Evolutionary conservation across 2,113 vertebrate species (phyloP).

Genomic region (Malurus melanocephalus): DNA sequence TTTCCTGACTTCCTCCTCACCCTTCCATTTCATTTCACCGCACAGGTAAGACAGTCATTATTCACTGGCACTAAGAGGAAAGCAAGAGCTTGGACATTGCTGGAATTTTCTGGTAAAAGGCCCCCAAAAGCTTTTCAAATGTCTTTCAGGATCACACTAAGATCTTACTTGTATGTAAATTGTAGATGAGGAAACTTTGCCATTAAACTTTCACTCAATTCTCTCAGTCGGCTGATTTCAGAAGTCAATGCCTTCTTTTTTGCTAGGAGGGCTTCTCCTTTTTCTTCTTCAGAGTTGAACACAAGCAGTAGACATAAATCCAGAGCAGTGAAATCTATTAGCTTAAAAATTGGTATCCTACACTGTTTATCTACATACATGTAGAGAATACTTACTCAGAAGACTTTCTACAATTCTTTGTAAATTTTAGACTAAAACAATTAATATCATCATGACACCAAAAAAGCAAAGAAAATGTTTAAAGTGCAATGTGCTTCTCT

Average conservation of each 20-base stretch:
- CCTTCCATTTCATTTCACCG: neutral
- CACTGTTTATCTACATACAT: neutral
- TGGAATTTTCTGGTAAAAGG: neutral
- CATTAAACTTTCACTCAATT: slow-evolving; percentile 78
- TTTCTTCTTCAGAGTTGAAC: slow-evolving; percentile 77
- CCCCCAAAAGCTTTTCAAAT: neutral
- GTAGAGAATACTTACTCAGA: neutral
- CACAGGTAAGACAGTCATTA: neutral
- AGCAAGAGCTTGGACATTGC: neutral
- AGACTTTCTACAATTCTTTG: neutral
- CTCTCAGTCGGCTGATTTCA: slow-evolving; percentile 75
- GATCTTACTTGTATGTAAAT: slow-evolving; percentile 89
- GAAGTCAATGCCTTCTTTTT: slow-evolving; percentile 73
- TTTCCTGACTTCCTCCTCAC: neutral
- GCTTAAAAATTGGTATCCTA: neutral
- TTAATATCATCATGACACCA: neutral
- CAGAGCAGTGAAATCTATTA: neutral
- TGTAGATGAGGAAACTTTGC: slow-evolving; percentile 86
- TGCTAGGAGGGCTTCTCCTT: slow-evolving; percentile 79
- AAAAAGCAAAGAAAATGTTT: neutral
- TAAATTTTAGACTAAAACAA: neutral
- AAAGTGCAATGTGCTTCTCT: neutral
- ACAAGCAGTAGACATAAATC: neutral
- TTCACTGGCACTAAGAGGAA: neutral
- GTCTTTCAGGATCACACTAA: neutral